phyloP scores from a whole-genome alignment of 2,888 invertebrate genomes.

The Diploptera punctata region DNA sequence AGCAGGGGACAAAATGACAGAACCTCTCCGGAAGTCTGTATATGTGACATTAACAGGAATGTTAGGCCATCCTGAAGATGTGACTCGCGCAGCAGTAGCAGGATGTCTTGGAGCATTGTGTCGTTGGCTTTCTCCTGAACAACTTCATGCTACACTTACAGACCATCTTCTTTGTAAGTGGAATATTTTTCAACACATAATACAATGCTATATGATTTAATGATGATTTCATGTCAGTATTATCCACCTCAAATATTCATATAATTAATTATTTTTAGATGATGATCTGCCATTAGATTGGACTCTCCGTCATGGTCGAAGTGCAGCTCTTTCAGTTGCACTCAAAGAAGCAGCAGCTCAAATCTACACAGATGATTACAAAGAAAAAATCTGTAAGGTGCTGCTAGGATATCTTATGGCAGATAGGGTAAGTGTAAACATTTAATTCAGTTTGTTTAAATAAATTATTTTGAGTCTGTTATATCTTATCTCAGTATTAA shows the following conservation, averaged over 20 bases:
- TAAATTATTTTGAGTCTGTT: too few species aligned
- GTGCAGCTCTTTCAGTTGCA: conserved; percentile 83
- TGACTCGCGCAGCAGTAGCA: conserved; percentile 80
- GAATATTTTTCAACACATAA: too few species aligned
- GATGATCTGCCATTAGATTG: conserved; percentile 70
- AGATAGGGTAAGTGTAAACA: conserved; percentile 70
- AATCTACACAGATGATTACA: conserved; percentile 69
- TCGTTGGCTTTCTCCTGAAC: conserved; percentile 75
- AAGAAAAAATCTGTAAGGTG: conserved; percentile 71
- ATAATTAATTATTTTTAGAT: too few species aligned
- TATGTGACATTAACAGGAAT: conserved; percentile 71
- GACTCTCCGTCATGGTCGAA: conserved; percentile 80
- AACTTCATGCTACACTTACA: conserved; percentile 73
- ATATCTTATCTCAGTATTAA: too few species aligned
- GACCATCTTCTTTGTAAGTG: conserved; percentile 76
- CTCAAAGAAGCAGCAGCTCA: conserved; percentile 81
- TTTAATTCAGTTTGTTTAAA: background rate
- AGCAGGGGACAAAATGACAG: conserved; percentile 90
- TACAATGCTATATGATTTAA: too few species aligned
- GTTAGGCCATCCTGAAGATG: conserved; percentile 79
- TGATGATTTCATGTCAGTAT: too few species aligned
- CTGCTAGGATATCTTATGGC: conserved; percentile 74
- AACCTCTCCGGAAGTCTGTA: conserved; percentile 75
- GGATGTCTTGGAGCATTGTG: conserved; percentile 90
- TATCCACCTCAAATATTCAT: too few species aligned